Evolutionary conservation across 2,888 invertebrate genomes (phyloP).

Genomic region (Anorthoa munda): DNA sequence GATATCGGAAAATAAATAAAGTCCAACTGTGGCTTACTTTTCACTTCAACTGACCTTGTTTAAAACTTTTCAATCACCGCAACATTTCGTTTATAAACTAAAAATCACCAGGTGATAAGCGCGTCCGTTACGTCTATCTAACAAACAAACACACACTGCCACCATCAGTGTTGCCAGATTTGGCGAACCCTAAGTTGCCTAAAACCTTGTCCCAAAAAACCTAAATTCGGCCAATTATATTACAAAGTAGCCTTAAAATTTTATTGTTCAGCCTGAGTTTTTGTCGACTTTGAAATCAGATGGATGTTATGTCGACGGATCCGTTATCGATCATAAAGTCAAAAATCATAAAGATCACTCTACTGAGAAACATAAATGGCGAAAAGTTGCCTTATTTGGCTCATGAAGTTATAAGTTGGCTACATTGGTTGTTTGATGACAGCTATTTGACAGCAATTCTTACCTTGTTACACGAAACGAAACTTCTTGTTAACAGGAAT

Average conservation of each 20-base stretch:
- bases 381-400: no score
- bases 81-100: slow-evolving; percentile 50
- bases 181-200: no score
- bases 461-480: slow-evolving; percentile 30
- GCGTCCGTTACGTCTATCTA: slow-evolving; percentile 27
- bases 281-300: no score
- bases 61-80: neutral
- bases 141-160: slow-evolving; percentile 34
- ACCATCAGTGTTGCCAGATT: slow-evolving; percentile 5
- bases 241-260: no score
- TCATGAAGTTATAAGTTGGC: no score
- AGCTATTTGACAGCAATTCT: neutral
- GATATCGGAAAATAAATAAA: slow-evolving; percentile 40
- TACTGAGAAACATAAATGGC: no score
- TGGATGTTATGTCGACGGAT: no score
- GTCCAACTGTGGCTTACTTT: slow-evolving; percentile 1
- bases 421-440: neutral
- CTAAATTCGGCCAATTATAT: no score
- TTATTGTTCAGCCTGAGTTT: no score
- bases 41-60: neutral
- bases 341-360: no score
- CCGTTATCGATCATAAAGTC: no score
- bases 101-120: slow-evolving; percentile 41
- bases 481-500: neutral
- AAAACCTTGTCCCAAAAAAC: no score